These are phyloP conservation scores for Isaurus tuberculatus DNA, from an alignment of 92 coral and sea anemone species.

Conservation along the genomic window DNA sequence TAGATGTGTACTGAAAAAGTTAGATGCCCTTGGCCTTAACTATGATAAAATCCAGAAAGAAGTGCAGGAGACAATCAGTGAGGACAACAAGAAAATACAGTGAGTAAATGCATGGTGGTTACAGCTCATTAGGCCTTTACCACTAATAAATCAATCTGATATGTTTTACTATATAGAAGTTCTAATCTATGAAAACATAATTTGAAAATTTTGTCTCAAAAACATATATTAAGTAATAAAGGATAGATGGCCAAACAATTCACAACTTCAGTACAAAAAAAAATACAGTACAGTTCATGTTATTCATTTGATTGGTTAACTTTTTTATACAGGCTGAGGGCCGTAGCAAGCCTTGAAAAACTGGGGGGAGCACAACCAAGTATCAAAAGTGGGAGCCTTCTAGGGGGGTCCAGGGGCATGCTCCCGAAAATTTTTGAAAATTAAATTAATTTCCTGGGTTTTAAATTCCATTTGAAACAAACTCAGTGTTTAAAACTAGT, in stretches of 20 bases:
- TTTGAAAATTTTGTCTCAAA: neutral
- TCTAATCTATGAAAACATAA: neutral
- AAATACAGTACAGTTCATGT: neutral
- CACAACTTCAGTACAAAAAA: neutral
- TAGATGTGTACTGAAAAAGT: slow-evolving; percentile 47
- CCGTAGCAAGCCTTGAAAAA: too few relatives aligned
- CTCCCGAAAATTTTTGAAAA: neutral
- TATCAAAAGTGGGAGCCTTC: too few relatives aligned
- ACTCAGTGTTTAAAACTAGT: too few relatives aligned
- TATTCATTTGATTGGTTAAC: neutral
- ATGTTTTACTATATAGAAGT: neutral
- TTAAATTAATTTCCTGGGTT: too few relatives aligned
- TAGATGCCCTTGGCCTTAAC: slow-evolving; percentile 58
- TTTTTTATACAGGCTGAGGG: neutral
- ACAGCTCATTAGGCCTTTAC: neutral
- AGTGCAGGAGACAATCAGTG: slow-evolving; percentile 39
- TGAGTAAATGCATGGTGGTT: slow-evolving; percentile 1
- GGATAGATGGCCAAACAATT: neutral
- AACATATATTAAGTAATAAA: neutral
- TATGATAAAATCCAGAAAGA: slow-evolving; percentile 57
- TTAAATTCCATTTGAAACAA: too few relatives aligned
- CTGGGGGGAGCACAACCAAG: too few relatives aligned
- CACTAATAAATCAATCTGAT: slow-evolving; percentile 18
- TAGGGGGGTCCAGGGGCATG: too few relatives aligned
- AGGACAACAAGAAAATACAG: slow-evolving; percentile 39